phyloP scores from a whole-genome alignment of 2,797 vertebrate species.

The Lindbergichthys nudifrons region DNA sequence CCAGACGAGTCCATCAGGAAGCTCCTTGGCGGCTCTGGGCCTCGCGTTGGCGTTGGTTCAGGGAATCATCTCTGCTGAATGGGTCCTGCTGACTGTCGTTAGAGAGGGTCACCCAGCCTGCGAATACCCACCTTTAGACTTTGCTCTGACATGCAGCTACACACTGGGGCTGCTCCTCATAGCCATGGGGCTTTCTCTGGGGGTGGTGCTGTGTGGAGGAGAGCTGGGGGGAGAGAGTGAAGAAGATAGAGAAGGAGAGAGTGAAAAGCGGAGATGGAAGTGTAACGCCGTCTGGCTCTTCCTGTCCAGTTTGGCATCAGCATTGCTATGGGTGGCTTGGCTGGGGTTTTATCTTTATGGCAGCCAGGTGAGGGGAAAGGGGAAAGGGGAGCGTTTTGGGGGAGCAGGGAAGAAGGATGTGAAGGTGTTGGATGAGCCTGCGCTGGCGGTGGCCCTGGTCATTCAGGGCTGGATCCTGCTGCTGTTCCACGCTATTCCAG shows the following conservation, averaged over 20 bases:
- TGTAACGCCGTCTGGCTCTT: slow-evolving; percentile 93
- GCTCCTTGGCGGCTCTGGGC: slow-evolving; percentile 86
- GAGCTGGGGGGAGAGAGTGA: slow-evolving; percentile 75
- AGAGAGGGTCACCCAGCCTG: slow-evolving; percentile 92
- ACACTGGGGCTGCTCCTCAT: slow-evolving; percentile 90
- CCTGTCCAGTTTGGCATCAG: slow-evolving; percentile 89
- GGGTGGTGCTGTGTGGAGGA: slow-evolving; percentile 92
- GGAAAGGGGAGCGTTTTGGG: slow-evolving; percentile 55
- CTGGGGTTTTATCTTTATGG: slow-evolving; percentile 96
- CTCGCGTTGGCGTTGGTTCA: slow-evolving; percentile 92
- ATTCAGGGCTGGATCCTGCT: slow-evolving; percentile 96
- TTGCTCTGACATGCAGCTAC: slow-evolving; percentile 92
- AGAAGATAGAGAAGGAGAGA: slow-evolving; percentile 72
- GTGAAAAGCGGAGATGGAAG: slow-evolving; percentile 88
- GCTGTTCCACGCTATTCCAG: slow-evolving; percentile 95
- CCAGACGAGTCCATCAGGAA: slow-evolving; percentile 84
- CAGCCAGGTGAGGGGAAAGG: slow-evolving; percentile 77
- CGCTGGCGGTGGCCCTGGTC: slow-evolving; percentile 92
- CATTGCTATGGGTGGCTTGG: slow-evolving; percentile 95
- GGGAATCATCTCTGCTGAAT: slow-evolving; percentile 93
- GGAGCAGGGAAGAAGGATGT: slow-evolving; percentile 63
- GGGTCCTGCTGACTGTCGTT: slow-evolving; percentile 93
- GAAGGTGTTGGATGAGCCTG: slow-evolving; percentile 90
- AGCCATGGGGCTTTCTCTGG: slow-evolving; percentile 87
- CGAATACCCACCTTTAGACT: slow-evolving; percentile 94